phyloP scores from a whole-genome alignment of 2,113 vertebrate genomes.

The Peromyscus polionotus region DNA sequence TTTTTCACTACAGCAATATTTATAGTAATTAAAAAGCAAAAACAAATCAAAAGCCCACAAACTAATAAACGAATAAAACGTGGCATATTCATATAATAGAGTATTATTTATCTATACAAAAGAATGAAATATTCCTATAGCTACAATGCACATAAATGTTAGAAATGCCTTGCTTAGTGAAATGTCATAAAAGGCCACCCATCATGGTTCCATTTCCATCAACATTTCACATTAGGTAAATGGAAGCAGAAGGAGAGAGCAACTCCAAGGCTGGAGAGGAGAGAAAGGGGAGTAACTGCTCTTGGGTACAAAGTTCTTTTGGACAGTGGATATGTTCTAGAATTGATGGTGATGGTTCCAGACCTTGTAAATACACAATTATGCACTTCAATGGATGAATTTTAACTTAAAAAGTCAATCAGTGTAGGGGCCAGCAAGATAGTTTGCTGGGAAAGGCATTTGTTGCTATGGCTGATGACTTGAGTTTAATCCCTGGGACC shows the following conservation, averaged over 20 bases:
- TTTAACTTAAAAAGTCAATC: background rate
- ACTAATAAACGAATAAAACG: constrained; percentile 13
- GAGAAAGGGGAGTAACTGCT: background rate
- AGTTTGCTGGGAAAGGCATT: background rate
- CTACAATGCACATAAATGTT: background rate
- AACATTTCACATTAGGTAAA: background rate
- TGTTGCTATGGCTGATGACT: background rate
- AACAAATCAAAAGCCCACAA: background rate
- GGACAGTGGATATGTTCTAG: background rate
- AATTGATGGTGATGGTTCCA: constrained; percentile 11
- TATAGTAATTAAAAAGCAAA: background rate
- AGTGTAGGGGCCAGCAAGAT: background rate
- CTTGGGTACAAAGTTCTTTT: background rate
- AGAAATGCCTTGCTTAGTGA: background rate
- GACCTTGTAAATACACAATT: constrained; percentile 7
- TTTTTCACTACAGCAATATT: background rate
- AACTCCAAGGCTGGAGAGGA: background rate
- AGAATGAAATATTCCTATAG: background rate
- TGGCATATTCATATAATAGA: background rate
- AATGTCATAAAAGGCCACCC: background rate
- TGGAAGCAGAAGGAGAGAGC: background rate
- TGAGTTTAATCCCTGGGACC: background rate
- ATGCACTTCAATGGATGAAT: background rate
- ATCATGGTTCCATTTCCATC: background rate
- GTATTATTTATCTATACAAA: background rate